phyloP scores from a whole-genome alignment of 2,888 invertebrate species.

The Amphipyra tragopoginis region DNA sequence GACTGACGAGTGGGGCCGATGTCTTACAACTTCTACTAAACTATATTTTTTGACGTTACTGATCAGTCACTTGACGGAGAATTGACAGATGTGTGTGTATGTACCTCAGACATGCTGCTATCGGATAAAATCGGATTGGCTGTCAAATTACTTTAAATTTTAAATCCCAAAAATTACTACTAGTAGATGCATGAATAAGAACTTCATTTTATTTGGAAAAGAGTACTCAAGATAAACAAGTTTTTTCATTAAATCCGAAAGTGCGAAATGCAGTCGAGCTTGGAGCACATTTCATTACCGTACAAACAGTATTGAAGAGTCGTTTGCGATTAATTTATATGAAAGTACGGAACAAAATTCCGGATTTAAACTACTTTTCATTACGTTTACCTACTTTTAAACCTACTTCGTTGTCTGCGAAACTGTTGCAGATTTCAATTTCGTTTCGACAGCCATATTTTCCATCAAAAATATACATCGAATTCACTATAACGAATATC shows the following conservation, averaged over 20 bases:
- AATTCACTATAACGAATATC: neutral
- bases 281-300: neutral
- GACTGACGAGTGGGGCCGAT: too few species aligned
- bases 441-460: conserved; percentile 17
- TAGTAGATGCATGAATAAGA: too few species aligned
- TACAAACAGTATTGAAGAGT: neutral
- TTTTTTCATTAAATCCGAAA: neutral
- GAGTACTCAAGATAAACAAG: neutral
- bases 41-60: too few species aligned
- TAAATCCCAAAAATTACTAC: too few species aligned
- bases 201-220: neutral
- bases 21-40: too few species aligned
- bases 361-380: conserved; percentile 14
- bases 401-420: conserved; percentile 10
- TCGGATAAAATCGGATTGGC: too few species aligned
- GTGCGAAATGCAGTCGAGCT: neutral
- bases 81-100: too few species aligned
- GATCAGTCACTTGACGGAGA: too few species aligned
- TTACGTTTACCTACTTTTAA: neutral
- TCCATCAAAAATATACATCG: conserved; percentile 9
- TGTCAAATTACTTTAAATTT: too few species aligned
- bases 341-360: neutral
- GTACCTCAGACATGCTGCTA: too few species aligned
- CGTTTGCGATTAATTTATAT: conserved; percentile 12
- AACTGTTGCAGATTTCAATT: conserved; percentile 25